These are phyloP conservation scores for Synanthedon tipuliformis DNA, from an alignment of 2,888 invertebrate species.

Conservation along the genomic window DNA sequence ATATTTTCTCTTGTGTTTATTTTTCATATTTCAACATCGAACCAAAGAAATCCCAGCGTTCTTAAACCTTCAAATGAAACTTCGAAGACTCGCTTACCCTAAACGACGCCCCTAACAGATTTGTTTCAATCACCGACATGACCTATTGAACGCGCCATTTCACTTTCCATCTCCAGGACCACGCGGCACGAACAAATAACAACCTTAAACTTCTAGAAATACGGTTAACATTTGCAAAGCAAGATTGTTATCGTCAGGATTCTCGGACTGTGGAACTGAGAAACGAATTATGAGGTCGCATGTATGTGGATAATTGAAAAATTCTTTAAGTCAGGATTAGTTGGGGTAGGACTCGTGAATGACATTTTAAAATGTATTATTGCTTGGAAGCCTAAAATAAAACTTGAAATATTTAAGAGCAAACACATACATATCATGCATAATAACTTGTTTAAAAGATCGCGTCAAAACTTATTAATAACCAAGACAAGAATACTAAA, in stretches of 20 bases:
- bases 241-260: conserved; percentile 37
- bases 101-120: conserved; percentile 35
- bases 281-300: conserved; percentile 51
- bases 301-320: conserved; percentile 58
- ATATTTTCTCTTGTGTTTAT: no score
- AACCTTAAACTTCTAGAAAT: conserved; percentile 5
- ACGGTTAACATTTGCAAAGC: conserved; percentile 14
- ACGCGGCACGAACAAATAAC: conserved; percentile 6
- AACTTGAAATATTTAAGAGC: no score
- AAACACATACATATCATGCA: no score
- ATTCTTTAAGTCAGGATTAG: conserved; percentile 36
- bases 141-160: conserved; percentile 52
- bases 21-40: no score
- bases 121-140: conserved; percentile 42
- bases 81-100: conserved; percentile 32
- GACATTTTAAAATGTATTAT: conserved; percentile 28
- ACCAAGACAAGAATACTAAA: no score
- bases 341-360: conserved; percentile 39
- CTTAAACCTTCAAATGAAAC: conserved; percentile 9
- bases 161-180: conserved; percentile 21
- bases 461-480: no score
- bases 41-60: not conserved
- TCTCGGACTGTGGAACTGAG: conserved; percentile 34
- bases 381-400: no score
- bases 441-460: no score